Evolutionary conservation across 2,797 vertebrate genomes (phyloP), one percentile per base, ranked within the genome.

Genomic region (Pipistrellus nathusii): DNA sequence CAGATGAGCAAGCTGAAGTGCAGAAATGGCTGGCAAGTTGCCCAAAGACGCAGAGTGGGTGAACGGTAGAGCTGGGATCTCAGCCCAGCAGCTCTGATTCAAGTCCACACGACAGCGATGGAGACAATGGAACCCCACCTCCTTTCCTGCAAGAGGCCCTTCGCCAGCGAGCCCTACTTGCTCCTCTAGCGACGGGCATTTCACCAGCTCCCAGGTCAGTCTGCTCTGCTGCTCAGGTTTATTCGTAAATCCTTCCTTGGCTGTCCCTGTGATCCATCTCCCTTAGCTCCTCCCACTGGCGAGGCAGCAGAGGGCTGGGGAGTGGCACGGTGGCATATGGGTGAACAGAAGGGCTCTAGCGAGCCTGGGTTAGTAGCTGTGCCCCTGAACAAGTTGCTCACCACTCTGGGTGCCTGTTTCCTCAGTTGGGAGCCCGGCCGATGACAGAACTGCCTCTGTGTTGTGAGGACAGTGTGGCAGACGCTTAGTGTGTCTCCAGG

Each of bases 1-100:
- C 53, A 72, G 27, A 35, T 44, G 64, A 46, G 57, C 80, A 93
- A 57, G 38, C 27, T 7, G 41, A 75, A 51, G n/a, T 23, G 66
- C 93, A 76, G 86, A 95, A 59, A 94, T 21, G 69, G 38, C 46
- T 38, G 88, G 69, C 38, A 30, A 66, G 73, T 32, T 48, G 69
- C 8, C 84, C 66, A 83, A 59, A 10, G 25, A 53, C 91, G 75
- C 91, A 66, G 51, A 14, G 51, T 32, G 46, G 38, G 5, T 38
- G 21, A 69, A 55, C 11, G 3, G 14, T 30, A 6, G n/a, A 84
- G 51, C 51, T 76, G 48, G 20, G 71, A 62, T n/a, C 83, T 53
- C 68, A 88, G 25, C 41, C 32, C 18, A 68, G 25, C 38, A 18
- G 3, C 41, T 89, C 83, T 62, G 35, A 44, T 35, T 21, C 46